Base-by-base conservation (phyloP, 2,888 invertebrate genomes). In the Sarcophaga caerulescens region DNA sequence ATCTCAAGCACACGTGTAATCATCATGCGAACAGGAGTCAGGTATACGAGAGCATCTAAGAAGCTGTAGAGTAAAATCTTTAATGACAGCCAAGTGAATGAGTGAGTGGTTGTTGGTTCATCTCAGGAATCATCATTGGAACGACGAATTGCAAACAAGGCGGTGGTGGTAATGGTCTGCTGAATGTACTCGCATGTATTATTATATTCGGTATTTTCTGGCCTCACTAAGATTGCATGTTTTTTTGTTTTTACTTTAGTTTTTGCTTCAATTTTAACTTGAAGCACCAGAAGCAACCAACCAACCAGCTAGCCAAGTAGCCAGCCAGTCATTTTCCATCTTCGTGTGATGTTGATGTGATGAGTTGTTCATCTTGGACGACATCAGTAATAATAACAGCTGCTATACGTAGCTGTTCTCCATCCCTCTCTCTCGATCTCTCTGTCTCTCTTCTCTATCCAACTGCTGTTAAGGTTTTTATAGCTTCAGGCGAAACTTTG, bases 191-290 rank as follows among this genome's bases (percentile, higher is more conserved):
- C 65, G 68, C 78, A 62, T 85, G 68, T 70, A 85, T 79, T 71
- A 71, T 23, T 65, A 35, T 82, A 75, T 84, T 73, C 75, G 14
- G 17, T 45, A 47, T 66, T 78, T 73, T 76, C 21, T 84, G 59
- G 45, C 19, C 44, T 52, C 25, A 71, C 45, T 87, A 88, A 90
- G 91, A 91, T 91, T 92, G 91, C 91, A 90, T 91, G 90, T 90
- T 91, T 89, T 89, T 86, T 88, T 89, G 89, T 60, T 23, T 6
- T 25, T 69, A 4, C 12, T 17, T 35, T 47, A 19, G 35, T 25
- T 65, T 65, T 65, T 35, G 6, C 23, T 23, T 63, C 57, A n/a
- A 14, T 35, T 57, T 12, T 35, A 52, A 52, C 52, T 52, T 44
- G 17, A n/a, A 59, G 65, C 21, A 57, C 4, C 47, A 69, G 11